Evolutionary conservation across 1,140 invertebrate species (phyloP).

Genomic region (Brachionus calyciflorus): DNA sequence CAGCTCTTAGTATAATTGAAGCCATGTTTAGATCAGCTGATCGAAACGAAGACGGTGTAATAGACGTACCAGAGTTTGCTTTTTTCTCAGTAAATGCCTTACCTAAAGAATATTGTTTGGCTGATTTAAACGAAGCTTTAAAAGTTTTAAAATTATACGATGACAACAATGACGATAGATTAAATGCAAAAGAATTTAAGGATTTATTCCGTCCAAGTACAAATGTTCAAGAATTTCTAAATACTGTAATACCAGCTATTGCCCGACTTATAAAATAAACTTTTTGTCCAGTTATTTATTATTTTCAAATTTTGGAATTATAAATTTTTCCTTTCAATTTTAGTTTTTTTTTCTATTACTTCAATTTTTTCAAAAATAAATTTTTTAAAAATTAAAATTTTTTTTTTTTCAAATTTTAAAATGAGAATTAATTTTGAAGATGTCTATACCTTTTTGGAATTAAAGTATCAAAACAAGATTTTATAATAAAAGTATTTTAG

Average conservation of each 20-base stretch:
- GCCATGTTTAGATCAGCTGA: constrained; percentile 14
- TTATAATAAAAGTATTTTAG: too few relatives aligned
- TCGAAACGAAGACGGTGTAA: background rate
- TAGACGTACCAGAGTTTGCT: constrained; percentile 36
- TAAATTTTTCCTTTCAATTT: background rate
- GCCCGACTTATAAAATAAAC: constrained; percentile 12
- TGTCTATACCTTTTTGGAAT: constrained; percentile 5
- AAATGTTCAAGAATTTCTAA: constrained; percentile 14
- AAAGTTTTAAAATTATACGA: constrained; percentile 37
- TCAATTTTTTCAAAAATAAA: background rate
- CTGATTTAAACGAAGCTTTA: constrained; percentile 18
- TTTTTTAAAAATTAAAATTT: background rate
- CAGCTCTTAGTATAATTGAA: constrained; percentile 33
- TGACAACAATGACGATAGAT: constrained; percentile 41
- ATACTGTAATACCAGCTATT: background rate
- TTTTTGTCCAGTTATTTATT: constrained; percentile 10
- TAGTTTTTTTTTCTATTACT: background rate
- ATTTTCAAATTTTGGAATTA: background rate
- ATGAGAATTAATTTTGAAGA: constrained; percentile 30
- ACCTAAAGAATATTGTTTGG: background rate
- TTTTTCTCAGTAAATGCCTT: constrained; percentile 14
- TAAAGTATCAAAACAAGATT: too few relatives aligned
- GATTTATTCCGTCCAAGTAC: constrained; percentile 5
- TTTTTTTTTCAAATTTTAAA: constrained; percentile 11
- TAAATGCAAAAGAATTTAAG: constrained; percentile 6